Evolutionary conservation across 2,797 vertebrate species (phyloP), one percentile per base, ranked within the genome.

Genomic region (Sebastes oblongus): DNA sequence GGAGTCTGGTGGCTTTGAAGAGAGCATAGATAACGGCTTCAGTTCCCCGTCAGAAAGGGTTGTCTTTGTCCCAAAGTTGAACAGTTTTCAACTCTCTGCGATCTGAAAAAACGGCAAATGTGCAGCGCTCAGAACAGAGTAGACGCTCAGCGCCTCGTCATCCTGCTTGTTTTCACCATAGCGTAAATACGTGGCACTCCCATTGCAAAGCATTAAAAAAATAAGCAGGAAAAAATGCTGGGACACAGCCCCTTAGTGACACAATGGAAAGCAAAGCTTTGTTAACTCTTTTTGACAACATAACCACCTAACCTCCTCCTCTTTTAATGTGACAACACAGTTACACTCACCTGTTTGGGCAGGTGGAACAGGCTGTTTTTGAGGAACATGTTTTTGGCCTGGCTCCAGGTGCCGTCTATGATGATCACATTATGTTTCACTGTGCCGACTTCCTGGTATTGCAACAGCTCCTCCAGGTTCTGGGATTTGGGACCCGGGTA

Each of bases 331-430:
- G 3, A 20, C 13, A 24, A 8, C 2, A n/a, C 36, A 10, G 1
- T 1, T n/a, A 14, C 0, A 77, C 90, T 20, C 36, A 98, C 98
- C 97, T 99, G 98, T 91, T 95, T 97, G 3, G 98, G 98, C 87
- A 97, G 92, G 58, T 96, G 97, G 71, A 99, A 98, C 83, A 99
- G 95, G 64, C 95, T 90, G 93, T 99, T 99, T 92, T 97, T 97
- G 80, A 98, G 97, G 92, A 99, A 99, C 95, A 99, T 98, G 87
- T 99, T 97, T 92, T 99, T 99, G 42, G 98, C 98, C 86, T 99
- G 98, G 88, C 97, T 99, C 98, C 98, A 99, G 6, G 98, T 99
- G 74, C 98, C 98, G 61, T 99, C 98, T 0, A 99, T 98, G 77
- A 99, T 97, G 86, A 99, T 96, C 84, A 99, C 93, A 65, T 95